These are phyloP conservation scores for Mormyrus hasselquistii DNA, from an alignment of 2,797 vertebrate species.

Conservation along the genomic window DNA sequence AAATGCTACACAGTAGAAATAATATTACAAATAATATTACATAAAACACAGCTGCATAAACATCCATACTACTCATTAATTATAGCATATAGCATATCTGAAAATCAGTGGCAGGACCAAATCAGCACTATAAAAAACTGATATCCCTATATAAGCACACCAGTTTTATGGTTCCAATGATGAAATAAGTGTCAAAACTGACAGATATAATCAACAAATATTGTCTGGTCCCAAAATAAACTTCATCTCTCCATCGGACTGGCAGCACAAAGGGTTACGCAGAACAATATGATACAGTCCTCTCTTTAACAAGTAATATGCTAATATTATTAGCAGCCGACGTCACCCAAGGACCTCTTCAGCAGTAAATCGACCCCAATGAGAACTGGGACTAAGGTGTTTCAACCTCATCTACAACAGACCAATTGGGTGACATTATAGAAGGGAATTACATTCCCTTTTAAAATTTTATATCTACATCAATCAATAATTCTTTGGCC, in stretches of 20 bases:
- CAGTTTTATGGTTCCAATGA: not conserved
- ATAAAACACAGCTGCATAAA: not conserved
- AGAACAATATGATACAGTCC: not conserved
- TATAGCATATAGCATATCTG: not conserved
- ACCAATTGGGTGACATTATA: not conserved
- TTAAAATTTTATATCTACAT: slow-evolving; percentile 4
- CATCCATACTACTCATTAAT: not conserved
- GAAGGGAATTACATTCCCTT: not conserved
- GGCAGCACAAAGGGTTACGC: not conserved
- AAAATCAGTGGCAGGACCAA: not conserved
- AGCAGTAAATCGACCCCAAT: not conserved
- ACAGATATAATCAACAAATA: not conserved
- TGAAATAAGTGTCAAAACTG: not conserved
- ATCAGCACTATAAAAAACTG: not conserved
- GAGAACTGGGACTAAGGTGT: not conserved
- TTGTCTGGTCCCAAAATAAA: not conserved
- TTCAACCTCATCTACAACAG: not conserved
- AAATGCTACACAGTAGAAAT: not conserved
- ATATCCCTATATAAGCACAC: not conserved
- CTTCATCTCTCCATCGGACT: not conserved
- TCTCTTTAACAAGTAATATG: not conserved
- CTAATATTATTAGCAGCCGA: not conserved
- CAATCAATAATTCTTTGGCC: not conserved
- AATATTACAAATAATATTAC: not conserved
- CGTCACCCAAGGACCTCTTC: not conserved